phyloP scores from a whole-genome alignment of 1,140 invertebrate genomes.

The Gonioctena quinquepunctata region DNA sequence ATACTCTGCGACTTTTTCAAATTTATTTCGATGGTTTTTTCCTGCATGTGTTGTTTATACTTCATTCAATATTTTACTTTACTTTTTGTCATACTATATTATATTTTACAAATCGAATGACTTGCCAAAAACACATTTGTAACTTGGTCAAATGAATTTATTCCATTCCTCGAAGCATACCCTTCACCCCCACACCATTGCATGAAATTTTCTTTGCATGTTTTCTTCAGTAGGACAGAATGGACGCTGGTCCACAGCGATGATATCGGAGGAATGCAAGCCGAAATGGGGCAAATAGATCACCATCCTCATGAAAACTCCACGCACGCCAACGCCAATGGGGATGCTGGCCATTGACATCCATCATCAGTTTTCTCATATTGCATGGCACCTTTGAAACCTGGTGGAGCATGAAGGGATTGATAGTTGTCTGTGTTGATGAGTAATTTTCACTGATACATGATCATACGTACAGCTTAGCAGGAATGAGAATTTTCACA shows the following conservation, averaged over 20 bases:
- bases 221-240: conserved; percentile 1
- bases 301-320: background rate
- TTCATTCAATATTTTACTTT: too few species aligned
- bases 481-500: too few species aligned
- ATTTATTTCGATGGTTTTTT: too few species aligned
- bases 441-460: background rate
- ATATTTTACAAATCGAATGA: too few species aligned
- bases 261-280: background rate
- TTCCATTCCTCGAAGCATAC: too few species aligned
- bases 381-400: background rate
- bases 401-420: background rate
- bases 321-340: background rate
- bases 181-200: background rate
- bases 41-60: too few species aligned
- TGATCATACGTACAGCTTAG: too few species aligned
- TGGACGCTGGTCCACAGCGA: background rate
- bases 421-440: too few species aligned
- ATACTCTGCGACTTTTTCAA: too few species aligned
- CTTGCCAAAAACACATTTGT: too few species aligned
- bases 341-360: background rate
- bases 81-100: too few species aligned
- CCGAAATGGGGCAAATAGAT: background rate
- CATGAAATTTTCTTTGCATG: background rate
- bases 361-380: background rate
- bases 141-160: too few species aligned